Conservation (phyloP, 2,113 vertebrate species). For the Bettongia penicillata region DNA sequence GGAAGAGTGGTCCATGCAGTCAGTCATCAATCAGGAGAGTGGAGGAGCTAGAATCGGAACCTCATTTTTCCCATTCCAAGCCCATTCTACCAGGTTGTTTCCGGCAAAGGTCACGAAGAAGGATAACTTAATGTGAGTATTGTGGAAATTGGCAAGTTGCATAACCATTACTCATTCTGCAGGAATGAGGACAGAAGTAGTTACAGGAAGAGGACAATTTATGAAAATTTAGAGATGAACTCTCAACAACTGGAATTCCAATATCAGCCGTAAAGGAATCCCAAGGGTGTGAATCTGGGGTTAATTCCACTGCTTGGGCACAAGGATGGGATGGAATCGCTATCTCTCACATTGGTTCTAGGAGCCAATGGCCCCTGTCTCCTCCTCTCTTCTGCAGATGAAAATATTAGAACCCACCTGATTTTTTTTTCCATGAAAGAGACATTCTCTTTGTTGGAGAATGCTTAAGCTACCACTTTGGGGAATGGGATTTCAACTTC, state of each 20-base stretch:
- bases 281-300: background rate
- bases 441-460: slow-evolving; percentile 62
- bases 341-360: background rate
- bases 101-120: background rate
- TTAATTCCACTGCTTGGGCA: background rate
- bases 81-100: background rate
- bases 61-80: background rate
- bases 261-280: background rate
- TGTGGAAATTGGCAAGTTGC: slow-evolving; percentile 6
- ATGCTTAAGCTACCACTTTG: slow-evolving; percentile 69
- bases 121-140: slow-evolving; percentile 5
- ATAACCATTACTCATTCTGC: background rate
- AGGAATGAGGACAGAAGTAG: slow-evolving; percentile 1
- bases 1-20: background rate
- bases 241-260: background rate
- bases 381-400: slow-evolving; percentile 34
- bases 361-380: background rate
- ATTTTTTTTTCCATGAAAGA: slow-evolving; percentile 67
- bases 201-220: slow-evolving; percentile 24
- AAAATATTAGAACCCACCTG: slow-evolving; percentile 56
- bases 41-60: background rate
- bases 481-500: slow-evolving; percentile 21
- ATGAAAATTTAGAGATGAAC: background rate
- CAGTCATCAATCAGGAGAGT: background rate
- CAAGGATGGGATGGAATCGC: slow-evolving; percentile 8